Evolutionary conservation across 2,888 invertebrate species (phyloP).

Genomic region (Monochamus alternatus): DNA sequence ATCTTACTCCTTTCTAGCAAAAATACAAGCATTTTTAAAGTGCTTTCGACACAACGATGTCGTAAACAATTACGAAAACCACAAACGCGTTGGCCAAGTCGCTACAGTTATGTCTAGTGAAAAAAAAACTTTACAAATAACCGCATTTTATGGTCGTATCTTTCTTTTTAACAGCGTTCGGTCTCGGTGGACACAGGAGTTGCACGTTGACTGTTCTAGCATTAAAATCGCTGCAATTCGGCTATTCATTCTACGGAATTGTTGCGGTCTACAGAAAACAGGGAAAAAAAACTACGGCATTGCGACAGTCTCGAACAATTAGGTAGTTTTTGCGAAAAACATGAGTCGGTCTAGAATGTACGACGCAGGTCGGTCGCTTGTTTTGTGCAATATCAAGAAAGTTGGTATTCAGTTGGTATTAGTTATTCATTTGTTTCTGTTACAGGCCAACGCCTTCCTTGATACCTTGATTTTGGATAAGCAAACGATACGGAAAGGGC

Average conservation of each 20-base stretch:
- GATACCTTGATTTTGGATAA: too few relatives aligned
- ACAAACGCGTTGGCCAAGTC: neutral
- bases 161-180: neutral
- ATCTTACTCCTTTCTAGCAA: neutral
- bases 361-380: too few relatives aligned
- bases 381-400: too few relatives aligned
- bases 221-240: neutral
- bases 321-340: neutral
- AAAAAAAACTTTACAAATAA: neutral
- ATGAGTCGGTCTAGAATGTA: too few relatives aligned
- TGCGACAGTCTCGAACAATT: neutral
- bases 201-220: neutral
- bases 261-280: neutral
- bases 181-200: neutral
- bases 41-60: conserved; percentile 12
- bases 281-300: neutral
- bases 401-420: too few relatives aligned
- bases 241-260: neutral
- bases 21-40: neutral
- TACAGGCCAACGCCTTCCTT: too few relatives aligned
- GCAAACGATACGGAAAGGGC: too few relatives aligned
- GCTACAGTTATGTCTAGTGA: neutral
- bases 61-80: neutral
- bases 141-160: conserved; percentile 15
- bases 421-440: too few relatives aligned